Conservation (phyloP, 2,113 vertebrate species). For the Pogona vitticeps region DNA sequence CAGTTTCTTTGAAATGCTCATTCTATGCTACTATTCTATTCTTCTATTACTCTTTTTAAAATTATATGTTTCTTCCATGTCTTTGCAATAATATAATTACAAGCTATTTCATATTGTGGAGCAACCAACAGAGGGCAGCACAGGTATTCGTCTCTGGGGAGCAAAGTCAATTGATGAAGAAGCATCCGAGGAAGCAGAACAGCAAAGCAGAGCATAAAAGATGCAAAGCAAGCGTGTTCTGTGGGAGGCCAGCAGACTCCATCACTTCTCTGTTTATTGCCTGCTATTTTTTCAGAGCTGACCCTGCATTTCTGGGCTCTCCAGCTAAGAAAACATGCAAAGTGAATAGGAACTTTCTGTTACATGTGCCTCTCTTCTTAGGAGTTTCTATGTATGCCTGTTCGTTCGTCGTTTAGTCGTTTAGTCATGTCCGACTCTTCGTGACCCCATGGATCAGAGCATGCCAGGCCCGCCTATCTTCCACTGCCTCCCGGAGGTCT, state of each 20-base stretch:
- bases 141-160: not conserved
- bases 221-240: not conserved
- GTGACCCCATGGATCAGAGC: too few relatives aligned
- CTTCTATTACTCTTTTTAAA: not conserved
- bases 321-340: not conserved
- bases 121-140: slow-evolving; percentile 25
- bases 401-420: too few relatives aligned
- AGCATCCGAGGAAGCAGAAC: not conserved
- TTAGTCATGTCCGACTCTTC: too few relatives aligned
- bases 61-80: too few relatives aligned
- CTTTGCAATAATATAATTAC: too few relatives aligned
- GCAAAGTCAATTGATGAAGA: not conserved
- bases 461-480: too few relatives aligned
- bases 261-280: not conserved
- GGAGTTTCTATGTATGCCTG: not conserved
- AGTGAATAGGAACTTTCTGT: not conserved
- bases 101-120: not conserved
- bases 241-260: not conserved
- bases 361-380: not conserved
- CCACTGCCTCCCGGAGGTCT: too few relatives aligned
- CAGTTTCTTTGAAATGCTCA: not conserved
- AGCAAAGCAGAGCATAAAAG: not conserved
- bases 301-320: not conserved
- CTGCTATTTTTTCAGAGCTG: not conserved
- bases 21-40: not conserved